Conservation (phyloP, 1,140 invertebrate genomes). For the Sycophila sp. region DNA sequence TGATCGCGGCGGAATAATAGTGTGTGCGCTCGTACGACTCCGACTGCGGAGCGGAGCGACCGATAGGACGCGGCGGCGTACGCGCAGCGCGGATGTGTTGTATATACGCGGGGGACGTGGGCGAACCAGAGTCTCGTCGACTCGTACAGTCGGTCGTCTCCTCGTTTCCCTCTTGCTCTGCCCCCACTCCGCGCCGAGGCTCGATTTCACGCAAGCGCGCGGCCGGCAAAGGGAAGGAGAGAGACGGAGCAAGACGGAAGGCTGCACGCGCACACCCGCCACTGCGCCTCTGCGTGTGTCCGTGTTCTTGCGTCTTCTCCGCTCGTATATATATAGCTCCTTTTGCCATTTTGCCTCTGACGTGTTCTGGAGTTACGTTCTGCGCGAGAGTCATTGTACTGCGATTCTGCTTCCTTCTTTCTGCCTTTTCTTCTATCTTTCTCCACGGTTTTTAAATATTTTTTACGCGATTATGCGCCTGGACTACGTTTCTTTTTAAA, state of each 20-base stretch:
- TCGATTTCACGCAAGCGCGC: conserved; percentile 21
- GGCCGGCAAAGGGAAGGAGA: neutral
- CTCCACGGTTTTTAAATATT: too few species aligned
- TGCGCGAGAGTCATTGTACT: too few species aligned
- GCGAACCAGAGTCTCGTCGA: too few species aligned
- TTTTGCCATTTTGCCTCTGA: neutral
- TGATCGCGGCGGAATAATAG: neutral
- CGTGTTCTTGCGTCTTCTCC: neutral
- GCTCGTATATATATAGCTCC: neutral
- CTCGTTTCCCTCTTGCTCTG: too few species aligned
- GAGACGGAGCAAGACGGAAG: neutral
- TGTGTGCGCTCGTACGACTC: neutral
- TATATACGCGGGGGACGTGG: neutral
- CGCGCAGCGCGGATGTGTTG: neutral
- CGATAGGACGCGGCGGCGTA: neutral
- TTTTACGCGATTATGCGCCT: too few species aligned
- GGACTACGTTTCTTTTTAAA: too few species aligned
- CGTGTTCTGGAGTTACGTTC: too few species aligned
- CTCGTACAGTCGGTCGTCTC: too few species aligned
- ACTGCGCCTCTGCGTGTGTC: neutral
- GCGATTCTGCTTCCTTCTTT: too few species aligned
- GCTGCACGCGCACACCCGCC: too few species aligned
- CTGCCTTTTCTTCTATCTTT: too few species aligned
- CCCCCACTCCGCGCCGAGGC: too few species aligned
- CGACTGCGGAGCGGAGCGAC: neutral